These are phyloP conservation scores for Keiferia lycopersicella DNA, from an alignment of 2,888 invertebrate species.

Conservation along the genomic window DNA sequence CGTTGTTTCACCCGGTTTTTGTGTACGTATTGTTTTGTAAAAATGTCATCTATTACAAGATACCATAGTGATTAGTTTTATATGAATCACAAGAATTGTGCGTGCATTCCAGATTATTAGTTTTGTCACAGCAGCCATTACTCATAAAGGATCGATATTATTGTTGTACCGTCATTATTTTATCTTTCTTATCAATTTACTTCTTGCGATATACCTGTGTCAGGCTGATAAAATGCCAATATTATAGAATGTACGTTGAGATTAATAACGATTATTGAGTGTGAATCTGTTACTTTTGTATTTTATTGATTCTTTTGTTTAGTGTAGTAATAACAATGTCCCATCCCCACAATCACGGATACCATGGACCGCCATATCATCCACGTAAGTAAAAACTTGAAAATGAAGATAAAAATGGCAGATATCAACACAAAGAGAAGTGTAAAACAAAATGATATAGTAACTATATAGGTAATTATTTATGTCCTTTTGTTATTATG, in stretches of 20 bases:
- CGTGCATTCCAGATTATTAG: not conserved
- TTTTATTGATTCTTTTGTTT: not conserved
- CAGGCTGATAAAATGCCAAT: conserved; percentile 40
- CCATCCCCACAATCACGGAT: conserved; percentile 4
- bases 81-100: not conserved
- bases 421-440: too few species aligned
- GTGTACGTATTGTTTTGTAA: too few species aligned
- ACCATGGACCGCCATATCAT: conserved; percentile 6
- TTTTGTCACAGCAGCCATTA: not conserved
- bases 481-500: too few species aligned
- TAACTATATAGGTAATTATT: too few species aligned
- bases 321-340: conserved; percentile 24
- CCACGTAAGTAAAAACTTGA: not conserved
- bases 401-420: too few species aligned
- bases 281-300: not conserved
- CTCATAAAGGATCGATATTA: not conserved
- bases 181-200: not conserved
- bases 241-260: conserved; percentile 36
- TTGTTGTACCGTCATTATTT: not conserved
- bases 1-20: too few species aligned
- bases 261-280: conserved; percentile 37
- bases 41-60: too few species aligned
- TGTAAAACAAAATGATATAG: too few species aligned
- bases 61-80: too few species aligned
- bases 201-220: conserved; percentile 31